These are phyloP conservation scores for Micronycteris hirsuta DNA, from an alignment of 2,113 vertebrate genomes.

Conservation along the genomic window DNA sequence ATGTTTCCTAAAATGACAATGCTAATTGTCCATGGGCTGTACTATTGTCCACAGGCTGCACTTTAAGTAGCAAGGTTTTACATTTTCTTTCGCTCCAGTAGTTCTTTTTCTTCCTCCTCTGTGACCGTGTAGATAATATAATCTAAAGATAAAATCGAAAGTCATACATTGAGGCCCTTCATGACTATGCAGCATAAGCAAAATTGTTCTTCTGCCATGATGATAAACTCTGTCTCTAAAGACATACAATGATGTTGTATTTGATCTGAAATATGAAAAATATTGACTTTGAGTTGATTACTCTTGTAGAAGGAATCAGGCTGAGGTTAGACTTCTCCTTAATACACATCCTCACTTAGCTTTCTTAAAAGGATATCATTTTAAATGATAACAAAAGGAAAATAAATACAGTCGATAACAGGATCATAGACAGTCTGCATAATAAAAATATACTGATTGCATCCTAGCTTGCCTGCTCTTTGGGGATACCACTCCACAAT, in stretches of 20 bases:
- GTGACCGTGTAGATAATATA: background rate
- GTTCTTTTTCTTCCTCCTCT: background rate
- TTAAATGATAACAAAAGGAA: background rate
- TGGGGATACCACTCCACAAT: background rate
- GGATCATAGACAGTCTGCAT: background rate
- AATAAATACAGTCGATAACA: background rate
- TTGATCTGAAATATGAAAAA: background rate
- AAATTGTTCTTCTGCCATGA: background rate
- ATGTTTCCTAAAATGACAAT: background rate
- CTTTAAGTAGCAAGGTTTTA: background rate
- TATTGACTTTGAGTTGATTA: background rate
- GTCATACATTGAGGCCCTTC: background rate
- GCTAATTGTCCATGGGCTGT: background rate
- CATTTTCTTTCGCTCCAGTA: background rate
- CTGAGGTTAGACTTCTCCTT: background rate
- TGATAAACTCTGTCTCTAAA: background rate
- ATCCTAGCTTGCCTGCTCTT: background rate
- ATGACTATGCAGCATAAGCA: background rate
- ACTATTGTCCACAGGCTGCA: background rate
- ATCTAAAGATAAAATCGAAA: constrained; percentile 9
- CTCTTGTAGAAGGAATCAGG: background rate
- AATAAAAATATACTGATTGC: background rate
- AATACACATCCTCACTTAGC: background rate
- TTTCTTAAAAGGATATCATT: background rate
- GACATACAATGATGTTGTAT: background rate